Conservation (phyloP, 1,140 invertebrate genomes). For the Oedothorax gibbosus region DNA sequence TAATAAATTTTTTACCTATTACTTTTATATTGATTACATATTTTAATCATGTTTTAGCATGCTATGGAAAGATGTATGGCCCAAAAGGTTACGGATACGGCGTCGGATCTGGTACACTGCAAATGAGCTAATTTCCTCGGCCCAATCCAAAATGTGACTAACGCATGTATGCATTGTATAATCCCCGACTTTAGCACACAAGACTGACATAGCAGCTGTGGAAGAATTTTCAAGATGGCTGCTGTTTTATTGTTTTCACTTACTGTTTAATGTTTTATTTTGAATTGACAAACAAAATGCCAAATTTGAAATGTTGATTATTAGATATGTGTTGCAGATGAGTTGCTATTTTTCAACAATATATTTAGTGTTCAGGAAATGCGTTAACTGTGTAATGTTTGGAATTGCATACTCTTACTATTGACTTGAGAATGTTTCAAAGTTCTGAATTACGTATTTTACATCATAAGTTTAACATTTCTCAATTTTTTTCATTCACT, state of each 20-base stretch:
- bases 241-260: not conserved
- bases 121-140: slow-evolving; percentile 44
- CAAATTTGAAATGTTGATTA: slow-evolving; percentile 15
- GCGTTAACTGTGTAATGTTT: too few species aligned
- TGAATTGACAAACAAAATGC: not conserved
- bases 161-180: not conserved
- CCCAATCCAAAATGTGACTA: not conserved
- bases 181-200: slow-evolving; percentile 7
- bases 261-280: slow-evolving; percentile 13
- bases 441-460: too few species aligned
- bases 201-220: slow-evolving; percentile 18
- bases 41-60: slow-evolving; percentile 77
- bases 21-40: too few species aligned
- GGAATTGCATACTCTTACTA: too few species aligned
- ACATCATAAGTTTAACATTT: too few species aligned
- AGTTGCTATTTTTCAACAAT: too few species aligned
- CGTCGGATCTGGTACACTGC: slow-evolving; percentile 82
- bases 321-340: not conserved
- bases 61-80: slow-evolving; percentile 93
- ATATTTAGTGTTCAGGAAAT: too few species aligned
- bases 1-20: too few species aligned
- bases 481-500: too few species aligned
- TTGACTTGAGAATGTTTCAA: too few species aligned
- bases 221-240: slow-evolving; percentile 8
- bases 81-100: slow-evolving; percentile 95